A percentile compares a stretch with the other conserved stretches of the same genome.
phyloP scores from a whole-genome alignment of 2,797 vertebrate genomes.

The Glyptemys insculpta region DNA sequence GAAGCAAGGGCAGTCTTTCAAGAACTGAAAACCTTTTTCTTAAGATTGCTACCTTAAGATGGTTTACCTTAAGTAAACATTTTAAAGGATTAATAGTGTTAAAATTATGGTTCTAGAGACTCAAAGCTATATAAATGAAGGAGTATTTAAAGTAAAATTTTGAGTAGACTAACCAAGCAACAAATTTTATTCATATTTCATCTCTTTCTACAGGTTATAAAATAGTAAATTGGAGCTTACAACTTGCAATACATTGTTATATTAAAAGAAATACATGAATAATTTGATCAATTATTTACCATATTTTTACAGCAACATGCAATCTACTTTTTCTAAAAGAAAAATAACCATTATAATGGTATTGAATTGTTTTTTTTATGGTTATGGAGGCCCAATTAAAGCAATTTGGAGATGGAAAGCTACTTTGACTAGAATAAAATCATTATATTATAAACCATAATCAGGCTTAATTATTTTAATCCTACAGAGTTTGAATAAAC shows the following conservation, averaged over 20 bases:
- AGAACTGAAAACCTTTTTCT: neutral
- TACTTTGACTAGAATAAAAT: neutral
- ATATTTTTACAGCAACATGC: neutral
- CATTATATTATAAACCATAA: slow-evolving; percentile 3
- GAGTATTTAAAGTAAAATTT: neutral
- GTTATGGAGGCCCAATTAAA: neutral
- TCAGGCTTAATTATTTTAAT: slow-evolving; percentile 54
- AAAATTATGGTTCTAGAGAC: neutral
- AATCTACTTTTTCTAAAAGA: neutral
- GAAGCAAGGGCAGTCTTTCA: neutral
- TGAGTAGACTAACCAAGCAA: neutral
- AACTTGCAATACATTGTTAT: neutral
- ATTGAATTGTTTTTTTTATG: neutral
- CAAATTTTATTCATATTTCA: slow-evolving; percentile 8
- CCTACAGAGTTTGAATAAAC: slow-evolving; percentile 90
- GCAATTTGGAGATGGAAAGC: neutral
- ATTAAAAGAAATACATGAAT: neutral
- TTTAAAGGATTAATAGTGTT: neutral
- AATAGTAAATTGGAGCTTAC: neutral
- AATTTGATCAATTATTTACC: neutral
- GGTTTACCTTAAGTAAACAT: neutral
- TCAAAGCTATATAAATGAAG: neutral
- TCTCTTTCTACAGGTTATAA: neutral
- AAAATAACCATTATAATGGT: neutral
- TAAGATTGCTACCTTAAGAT: neutral